phyloP scores from a whole-genome alignment of 2,888 invertebrate genomes.

The Ichneumon xanthorius region DNA sequence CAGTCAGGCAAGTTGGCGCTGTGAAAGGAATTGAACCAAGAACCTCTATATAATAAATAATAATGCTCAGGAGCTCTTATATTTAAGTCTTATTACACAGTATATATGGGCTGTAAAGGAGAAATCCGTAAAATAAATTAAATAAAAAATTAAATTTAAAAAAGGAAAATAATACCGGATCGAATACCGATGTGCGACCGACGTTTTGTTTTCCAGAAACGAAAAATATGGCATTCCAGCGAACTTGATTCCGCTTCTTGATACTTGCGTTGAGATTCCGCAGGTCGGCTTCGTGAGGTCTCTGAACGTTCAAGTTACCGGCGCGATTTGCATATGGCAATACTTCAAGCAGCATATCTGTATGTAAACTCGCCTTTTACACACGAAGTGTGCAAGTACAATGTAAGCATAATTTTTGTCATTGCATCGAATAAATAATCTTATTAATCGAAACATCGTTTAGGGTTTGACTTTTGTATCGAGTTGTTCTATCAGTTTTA shows the following conservation, averaged over 20 bases:
- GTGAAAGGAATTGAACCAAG: no score
- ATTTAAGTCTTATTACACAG: no score
- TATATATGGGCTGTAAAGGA: no score
- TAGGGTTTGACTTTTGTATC: conserved; percentile 36
- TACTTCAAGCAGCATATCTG: conserved; percentile 90
- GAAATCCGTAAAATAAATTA: no score
- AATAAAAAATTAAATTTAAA: no score
- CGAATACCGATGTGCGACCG: no score
- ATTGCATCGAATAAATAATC: conserved; percentile 4
- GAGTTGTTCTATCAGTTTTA: not conserved
- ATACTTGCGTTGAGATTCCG: conserved; percentile 96
- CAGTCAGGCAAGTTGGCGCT: no score
- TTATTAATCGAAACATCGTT: not conserved
- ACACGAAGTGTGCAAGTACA: not conserved
- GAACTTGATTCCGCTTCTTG: conserved; percentile 92
- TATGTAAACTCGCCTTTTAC: conserved; percentile 14
- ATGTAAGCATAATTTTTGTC: not conserved
- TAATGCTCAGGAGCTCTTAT: no score
- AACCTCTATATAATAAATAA: no score
- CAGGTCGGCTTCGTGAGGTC: conserved; percentile 96
- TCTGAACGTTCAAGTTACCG: conserved; percentile 97
- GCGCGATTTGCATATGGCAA: conserved; percentile 97
- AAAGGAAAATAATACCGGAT: no score
- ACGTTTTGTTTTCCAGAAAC: conserved; percentile 88
- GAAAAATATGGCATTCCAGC: conserved; percentile 97